Conservation (phyloP, 1,140 invertebrate species). For the Brachionus paranguensis region DNA sequence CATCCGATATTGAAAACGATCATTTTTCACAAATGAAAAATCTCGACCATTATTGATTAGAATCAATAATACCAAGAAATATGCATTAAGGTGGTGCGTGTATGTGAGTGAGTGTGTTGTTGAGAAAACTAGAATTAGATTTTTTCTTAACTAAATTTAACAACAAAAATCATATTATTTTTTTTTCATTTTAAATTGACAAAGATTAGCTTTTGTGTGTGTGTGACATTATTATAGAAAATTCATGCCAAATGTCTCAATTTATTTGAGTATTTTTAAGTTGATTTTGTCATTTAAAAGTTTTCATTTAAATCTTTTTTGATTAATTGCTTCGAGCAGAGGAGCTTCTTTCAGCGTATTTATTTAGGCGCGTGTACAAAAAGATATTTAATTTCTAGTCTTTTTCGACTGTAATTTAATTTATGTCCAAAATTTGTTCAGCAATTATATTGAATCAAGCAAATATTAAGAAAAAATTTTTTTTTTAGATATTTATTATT, state of each 20-base stretch:
- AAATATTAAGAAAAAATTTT: too few relatives aligned
- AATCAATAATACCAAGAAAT: not conserved
- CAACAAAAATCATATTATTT: not conserved
- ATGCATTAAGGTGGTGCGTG: too few relatives aligned
- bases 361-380: not conserved
- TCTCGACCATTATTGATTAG: not conserved
- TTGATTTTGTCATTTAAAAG: not conserved
- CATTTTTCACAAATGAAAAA: not conserved
- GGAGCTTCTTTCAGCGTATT: not conserved
- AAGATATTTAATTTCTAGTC: not conserved
- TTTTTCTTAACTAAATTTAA: not conserved
- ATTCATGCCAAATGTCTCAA: not conserved
- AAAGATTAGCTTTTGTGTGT: not conserved
- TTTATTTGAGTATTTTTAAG: not conserved
- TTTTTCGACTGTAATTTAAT: not conserved
- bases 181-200: not conserved
- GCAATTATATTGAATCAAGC: not conserved
- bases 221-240: not conserved
- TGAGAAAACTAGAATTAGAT: not conserved
- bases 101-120: not conserved
- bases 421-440: not conserved
- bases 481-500: not conserved
- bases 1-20: not conserved
- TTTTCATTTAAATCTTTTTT: not conserved
- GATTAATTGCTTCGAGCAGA: not conserved